These are phyloP conservation scores for Macrotis lagotis DNA, from an alignment of 2,113 vertebrate genomes.

Conservation along the genomic window DNA sequence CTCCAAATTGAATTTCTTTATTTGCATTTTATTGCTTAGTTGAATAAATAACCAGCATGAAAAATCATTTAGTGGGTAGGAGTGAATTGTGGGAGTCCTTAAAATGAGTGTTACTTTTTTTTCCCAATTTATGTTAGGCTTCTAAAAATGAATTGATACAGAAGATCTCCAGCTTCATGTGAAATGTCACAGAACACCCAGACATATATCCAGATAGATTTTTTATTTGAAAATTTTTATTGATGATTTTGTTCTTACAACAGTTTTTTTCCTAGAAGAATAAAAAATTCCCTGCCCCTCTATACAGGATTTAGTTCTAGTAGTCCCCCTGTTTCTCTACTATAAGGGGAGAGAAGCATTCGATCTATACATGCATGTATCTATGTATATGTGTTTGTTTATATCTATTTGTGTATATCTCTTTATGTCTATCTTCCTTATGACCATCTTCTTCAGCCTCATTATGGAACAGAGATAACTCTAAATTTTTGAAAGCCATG, in stretches of 20 bases:
- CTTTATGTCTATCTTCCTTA: not conserved
- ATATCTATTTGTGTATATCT: no score
- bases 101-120: not conserved
- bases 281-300: not conserved
- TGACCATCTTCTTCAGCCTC: not conserved
- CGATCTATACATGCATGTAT: not conserved
- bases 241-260: not conserved
- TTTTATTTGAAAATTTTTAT: constrained; percentile 36
- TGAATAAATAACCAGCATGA: not conserved
- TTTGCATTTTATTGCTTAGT: fast-evolving
- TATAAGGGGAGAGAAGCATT: not conserved
- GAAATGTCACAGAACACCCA: not conserved
- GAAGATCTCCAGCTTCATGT: not conserved
- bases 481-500: not conserved
- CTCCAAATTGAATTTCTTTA: not conserved
- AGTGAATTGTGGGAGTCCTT: not conserved
- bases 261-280: not conserved
- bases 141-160: not conserved
- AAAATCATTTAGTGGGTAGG: not conserved
- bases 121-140: not conserved
- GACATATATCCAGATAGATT: not conserved
- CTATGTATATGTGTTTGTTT: no score
- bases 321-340: not conserved
- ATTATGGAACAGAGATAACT: not conserved
- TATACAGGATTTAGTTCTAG: not conserved